A percentile compares a stretch with the other conserved stretches of the same genome.
These are phyloP conservation scores for Halcyon badia DNA, from an alignment of 2,797 vertebrate genomes.

Conservation along the genomic window DNA sequence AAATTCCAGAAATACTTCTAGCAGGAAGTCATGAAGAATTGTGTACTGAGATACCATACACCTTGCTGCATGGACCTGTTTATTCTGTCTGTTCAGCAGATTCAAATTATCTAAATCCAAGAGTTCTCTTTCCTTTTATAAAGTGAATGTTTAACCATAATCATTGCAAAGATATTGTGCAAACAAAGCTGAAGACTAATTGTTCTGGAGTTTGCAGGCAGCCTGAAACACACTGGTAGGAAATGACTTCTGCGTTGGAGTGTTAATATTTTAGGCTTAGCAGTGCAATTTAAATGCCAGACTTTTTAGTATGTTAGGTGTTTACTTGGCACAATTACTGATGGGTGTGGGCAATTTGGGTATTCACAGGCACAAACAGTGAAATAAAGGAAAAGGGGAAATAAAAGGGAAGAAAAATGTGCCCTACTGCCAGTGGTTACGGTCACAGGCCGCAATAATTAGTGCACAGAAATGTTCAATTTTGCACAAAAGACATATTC, in stretches of 20 bases:
- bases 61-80: neutral
- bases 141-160: neutral
- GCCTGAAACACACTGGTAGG: neutral
- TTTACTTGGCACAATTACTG: neutral
- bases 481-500: neutral
- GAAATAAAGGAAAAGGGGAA: neutral
- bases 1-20: neutral
- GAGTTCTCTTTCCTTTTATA: neutral
- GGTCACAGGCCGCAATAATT: neutral
- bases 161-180: neutral
- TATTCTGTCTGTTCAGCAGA: neutral
- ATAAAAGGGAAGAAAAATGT: neutral
- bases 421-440: neutral
- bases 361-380: neutral
- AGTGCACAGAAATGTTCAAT: neutral
- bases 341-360: neutral
- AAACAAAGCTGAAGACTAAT: neutral
- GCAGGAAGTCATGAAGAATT: neutral
- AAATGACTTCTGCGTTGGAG: neutral
- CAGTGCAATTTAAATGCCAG: neutral
- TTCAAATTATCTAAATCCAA: neutral
- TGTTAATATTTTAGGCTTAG: neutral
- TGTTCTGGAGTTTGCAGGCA: neutral
- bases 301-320: neutral
- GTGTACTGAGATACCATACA: neutral